A percentile compares a stretch with the other conserved stretches of the same genome.
Conservation (phyloP, 1,140 invertebrate genomes). For the Microplitis demolitor region DNA sequence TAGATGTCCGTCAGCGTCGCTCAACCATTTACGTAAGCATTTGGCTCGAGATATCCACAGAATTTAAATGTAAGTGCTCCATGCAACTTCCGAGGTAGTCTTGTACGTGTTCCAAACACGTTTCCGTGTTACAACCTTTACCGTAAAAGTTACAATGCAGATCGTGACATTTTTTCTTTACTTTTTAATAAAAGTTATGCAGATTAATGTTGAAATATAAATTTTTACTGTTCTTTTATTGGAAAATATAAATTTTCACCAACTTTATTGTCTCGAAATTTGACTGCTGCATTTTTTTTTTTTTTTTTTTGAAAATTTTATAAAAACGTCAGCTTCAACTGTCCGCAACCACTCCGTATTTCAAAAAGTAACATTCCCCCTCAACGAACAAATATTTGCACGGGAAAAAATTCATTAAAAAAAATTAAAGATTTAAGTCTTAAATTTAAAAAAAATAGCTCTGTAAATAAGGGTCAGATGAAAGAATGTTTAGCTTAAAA, state of each 20-base stretch:
- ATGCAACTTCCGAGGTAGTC: neutral
- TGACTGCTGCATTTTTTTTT: no score
- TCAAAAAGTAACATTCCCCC: no score
- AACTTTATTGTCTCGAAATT: no score
- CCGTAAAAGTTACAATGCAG: neutral
- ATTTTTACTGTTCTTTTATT: neutral
- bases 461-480: neutral
- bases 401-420: no score
- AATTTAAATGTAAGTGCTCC: conserved; percentile 23
- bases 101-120: conserved; percentile 4
- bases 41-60: conserved; percentile 24
- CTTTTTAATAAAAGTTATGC: neutral
- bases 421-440: no score
- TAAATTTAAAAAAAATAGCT: neutral
- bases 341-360: no score
- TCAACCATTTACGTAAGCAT: conserved; percentile 31
- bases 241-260: no score
- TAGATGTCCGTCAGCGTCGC: conserved; percentile 17
- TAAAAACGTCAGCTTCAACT: neutral
- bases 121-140: neutral
- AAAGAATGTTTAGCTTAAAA: neutral
- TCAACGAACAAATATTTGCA: no score
- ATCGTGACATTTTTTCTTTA: neutral
- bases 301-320: neutral
- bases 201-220: neutral